These are phyloP conservation scores for Cyanoliseus patagonus DNA, from an alignment of 2,113 vertebrate genomes.

Conservation along the genomic window DNA sequence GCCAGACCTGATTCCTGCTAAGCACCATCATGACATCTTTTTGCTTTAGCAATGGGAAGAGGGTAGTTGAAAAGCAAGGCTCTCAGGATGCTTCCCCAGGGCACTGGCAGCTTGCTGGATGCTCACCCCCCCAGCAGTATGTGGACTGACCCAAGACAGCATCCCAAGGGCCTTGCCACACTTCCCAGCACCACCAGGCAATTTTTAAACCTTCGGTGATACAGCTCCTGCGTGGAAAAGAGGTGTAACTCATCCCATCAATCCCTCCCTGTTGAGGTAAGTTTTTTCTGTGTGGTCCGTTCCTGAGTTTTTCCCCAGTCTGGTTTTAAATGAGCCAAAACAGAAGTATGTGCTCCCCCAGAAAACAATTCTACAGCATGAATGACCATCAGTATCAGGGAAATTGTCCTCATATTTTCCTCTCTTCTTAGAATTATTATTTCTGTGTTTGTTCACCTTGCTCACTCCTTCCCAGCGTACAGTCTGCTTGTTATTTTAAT, in stretches of 20 bases:
- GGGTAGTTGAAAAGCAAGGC: not conserved
- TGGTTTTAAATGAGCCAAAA: constrained; percentile 1
- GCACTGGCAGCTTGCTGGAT: not conserved
- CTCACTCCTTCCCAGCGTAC: not conserved
- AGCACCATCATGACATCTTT: not conserved
- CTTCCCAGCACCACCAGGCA: not conserved
- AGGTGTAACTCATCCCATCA: not conserved
- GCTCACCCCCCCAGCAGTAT: not conserved
- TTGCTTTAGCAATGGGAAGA: not conserved
- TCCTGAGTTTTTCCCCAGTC: not conserved
- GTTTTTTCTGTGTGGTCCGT: not conserved
- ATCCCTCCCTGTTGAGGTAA: not conserved
- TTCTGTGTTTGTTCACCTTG: not conserved
- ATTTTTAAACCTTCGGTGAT: not conserved
- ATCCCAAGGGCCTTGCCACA: not conserved
- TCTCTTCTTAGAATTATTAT: not conserved
- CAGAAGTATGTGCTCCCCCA: not conserved
- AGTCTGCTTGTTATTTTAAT: constrained; percentile 41
- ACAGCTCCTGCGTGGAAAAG: not conserved
- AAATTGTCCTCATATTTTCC: not conserved
- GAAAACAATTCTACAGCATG: not conserved
- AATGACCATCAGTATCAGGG: not conserved
- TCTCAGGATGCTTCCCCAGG: not conserved
- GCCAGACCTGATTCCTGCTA: not conserved
- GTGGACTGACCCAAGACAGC: not conserved